Base-by-base conservation (phyloP, 1,140 invertebrate genomes). In the Helicoverpa zea region DNA sequence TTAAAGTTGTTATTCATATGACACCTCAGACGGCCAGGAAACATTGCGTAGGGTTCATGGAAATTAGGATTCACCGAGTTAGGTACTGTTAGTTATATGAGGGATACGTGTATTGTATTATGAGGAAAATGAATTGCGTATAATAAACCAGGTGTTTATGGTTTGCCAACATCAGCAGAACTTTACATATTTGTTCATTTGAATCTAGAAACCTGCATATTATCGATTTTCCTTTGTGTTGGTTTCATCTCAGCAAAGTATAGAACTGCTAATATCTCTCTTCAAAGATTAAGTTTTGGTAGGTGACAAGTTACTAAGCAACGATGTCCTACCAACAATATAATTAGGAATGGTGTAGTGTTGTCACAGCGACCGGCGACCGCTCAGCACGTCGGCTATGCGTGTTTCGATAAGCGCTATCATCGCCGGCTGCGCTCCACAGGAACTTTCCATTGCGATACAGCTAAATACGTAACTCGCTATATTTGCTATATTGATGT, bases 321-420 rank as follows among this genome's bases (percentile, higher is more conserved):
- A 63, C 18, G 63, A 66, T 78, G 10, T 78, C 59, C 75, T 47
- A 66, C 54, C 54, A 78, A 78, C 14, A 54, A 54, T 72, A 72
- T 64, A 78, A 66, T 78, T 54, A 52, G 61, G 66, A 78, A 78
- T 77, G 61, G 72, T 58, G 56, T 58, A 35, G 49, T 78, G 61
- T 78, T 78, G 75, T 78, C 59, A 75, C 72, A 74, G 72, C 43
- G 61, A 49, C n/a, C 59, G 70, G 23, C 5, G 51, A 11, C 47
- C 59, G 64, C 18, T 72, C 61, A 58, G 68, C 84, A 86, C 82
- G 82, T 76, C 80, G 74, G 23, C 14, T 54, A 23, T 43, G 82
- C 86, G 79, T 87, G 86, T 5, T 43, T 52, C 56, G 86, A 85
- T 87, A 87, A 87, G 79, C 68, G 61, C 81, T 87, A 85, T 85